Conservation (phyloP, 2,797 vertebrate genomes). For the Hylomyscus alleni region DNA sequence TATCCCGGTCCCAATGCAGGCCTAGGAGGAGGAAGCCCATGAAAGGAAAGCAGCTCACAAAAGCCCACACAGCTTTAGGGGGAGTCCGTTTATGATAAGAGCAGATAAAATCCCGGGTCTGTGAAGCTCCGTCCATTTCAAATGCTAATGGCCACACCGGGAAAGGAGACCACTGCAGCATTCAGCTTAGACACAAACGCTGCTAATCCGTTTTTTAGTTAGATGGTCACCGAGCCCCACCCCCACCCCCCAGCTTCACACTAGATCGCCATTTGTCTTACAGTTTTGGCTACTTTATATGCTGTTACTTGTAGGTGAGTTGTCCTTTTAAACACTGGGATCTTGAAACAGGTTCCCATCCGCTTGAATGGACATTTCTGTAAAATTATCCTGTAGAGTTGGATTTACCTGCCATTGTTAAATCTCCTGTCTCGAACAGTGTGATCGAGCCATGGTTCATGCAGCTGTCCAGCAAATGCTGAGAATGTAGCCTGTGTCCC, state of each 20-base stretch:
- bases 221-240: conserved; percentile 62
- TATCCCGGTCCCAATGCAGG: conserved; percentile 85
- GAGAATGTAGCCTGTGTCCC: not conserved
- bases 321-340: conserved; percentile 6
- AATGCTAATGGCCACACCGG: conserved; percentile 77
- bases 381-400: not conserved
- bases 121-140: conserved; percentile 77
- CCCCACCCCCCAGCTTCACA: conserved; percentile 25
- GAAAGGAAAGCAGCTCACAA: conserved; percentile 84
- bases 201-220: conserved; percentile 53
- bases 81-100: conserved; percentile 79
- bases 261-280: conserved; percentile 18
- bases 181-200: conserved; percentile 56
- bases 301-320: not conserved
- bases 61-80: conserved; percentile 86
- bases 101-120: conserved; percentile 69
- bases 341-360: conserved; percentile 54
- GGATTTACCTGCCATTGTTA: conserved; percentile 43
- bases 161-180: conserved; percentile 74
- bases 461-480: not conserved
- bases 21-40: conserved; percentile 85
- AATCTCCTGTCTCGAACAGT: conserved; percentile 19
- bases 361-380: conserved; percentile 5
- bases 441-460: conserved; percentile 9
- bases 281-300: conserved; percentile 59